Percentiles rank a stretch among this genome's conserved stretches.
phyloP scores from a whole-genome alignment of 2,888 invertebrate genomes.

The Blera fallax region DNA sequence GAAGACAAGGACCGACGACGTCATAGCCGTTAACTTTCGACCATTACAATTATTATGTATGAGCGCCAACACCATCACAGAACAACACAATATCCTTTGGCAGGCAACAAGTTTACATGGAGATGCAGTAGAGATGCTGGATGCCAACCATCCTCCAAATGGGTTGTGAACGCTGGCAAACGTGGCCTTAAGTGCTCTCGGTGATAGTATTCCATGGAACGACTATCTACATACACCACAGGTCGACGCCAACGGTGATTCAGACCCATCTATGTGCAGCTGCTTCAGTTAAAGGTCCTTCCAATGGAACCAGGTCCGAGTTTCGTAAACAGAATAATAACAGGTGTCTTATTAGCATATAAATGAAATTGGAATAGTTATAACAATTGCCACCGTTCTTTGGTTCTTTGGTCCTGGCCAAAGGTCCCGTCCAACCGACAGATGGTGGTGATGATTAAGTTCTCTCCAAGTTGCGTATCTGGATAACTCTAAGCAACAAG shows the following conservation, averaged over 20 bases:
- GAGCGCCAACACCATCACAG: constrained; percentile 53
- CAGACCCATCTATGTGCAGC: constrained; percentile 38
- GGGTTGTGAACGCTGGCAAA: constrained; percentile 50
- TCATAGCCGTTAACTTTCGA: constrained; percentile 66
- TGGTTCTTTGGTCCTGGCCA: background rate
- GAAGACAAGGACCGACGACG: constrained; percentile 2
- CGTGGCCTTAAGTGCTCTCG: constrained; percentile 64
- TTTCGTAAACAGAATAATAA: constrained; percentile 75
- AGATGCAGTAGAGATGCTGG: constrained; percentile 2
- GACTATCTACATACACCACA: constrained; percentile 38
- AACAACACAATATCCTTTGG: constrained; percentile 60
- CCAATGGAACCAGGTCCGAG: constrained; percentile 41
- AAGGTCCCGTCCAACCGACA: constrained; percentile 1
- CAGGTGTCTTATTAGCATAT: constrained; percentile 77
- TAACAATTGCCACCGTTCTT: constrained; percentile 70
- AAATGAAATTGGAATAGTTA: constrained; percentile 76
- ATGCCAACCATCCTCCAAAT: constrained; percentile 34
- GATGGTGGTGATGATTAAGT: constrained; percentile 52
- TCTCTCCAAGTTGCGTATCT: constrained; percentile 34
- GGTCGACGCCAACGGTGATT: constrained; percentile 16
- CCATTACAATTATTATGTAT: constrained; percentile 65
- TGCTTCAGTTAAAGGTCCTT: constrained; percentile 8
- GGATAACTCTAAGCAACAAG: constrained; percentile 55
- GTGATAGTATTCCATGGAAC: constrained; percentile 35
- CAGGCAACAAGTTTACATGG: constrained; percentile 61